Evolutionary conservation across 1,140 invertebrate species (phyloP).

Genomic region (Lysiphlebus fabarum): DNA sequence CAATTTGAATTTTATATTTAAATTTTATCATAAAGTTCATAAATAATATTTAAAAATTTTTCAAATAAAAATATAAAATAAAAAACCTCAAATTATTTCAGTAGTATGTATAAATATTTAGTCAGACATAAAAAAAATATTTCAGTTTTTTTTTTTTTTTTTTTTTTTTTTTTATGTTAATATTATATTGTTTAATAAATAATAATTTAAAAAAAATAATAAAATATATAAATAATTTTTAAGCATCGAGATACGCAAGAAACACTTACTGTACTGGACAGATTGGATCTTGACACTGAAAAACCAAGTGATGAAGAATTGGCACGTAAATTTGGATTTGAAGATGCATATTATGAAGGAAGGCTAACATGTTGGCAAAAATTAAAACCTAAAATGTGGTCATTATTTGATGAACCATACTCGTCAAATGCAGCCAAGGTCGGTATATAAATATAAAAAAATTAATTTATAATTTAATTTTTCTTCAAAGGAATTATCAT

Average conservation of each 20-base stretch:
- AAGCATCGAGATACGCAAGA: constrained; percentile 97
- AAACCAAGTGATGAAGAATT: constrained; percentile 96
- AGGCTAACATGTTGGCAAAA: constrained; percentile 88
- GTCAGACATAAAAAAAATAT: too few species aligned
- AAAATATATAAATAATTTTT: constrained; percentile 21
- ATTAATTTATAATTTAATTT: too few species aligned
- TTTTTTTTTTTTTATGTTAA: too few species aligned
- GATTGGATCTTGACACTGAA: constrained; percentile 93
- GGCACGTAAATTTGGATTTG: constrained; percentile 95
- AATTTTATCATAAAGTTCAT: too few species aligned
- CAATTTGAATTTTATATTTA: too few species aligned
- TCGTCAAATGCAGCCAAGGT: constrained; percentile 95
- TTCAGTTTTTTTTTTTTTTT: too few species aligned
- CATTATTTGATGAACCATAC: constrained; percentile 97
- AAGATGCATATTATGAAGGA: constrained; percentile 88
- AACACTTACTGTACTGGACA: constrained; percentile 92
- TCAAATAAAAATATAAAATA: too few species aligned
- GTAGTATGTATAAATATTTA: too few species aligned
- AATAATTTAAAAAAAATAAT: constrained; percentile 7
- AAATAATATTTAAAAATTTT: too few species aligned
- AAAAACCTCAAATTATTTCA: too few species aligned
- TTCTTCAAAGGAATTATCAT: too few species aligned
- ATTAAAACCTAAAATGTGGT: constrained; percentile 96
- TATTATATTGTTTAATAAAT: too few species aligned
- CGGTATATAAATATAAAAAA: constrained; percentile 47